Base-by-base conservation (phyloP, 2,797 vertebrate genomes). In the Phrynocephalus forsythii region DNA sequence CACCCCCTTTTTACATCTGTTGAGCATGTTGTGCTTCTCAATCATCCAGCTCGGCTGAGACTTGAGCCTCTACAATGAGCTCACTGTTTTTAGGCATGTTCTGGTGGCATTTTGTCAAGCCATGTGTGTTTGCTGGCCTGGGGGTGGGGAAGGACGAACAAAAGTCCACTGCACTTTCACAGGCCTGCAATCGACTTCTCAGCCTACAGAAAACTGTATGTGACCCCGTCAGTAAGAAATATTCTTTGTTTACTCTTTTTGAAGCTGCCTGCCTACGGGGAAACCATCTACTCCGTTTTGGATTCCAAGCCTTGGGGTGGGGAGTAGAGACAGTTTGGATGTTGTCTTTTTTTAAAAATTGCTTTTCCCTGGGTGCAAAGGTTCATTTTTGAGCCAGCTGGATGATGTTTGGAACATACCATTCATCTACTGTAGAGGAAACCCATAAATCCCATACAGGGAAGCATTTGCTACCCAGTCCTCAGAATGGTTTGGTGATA, bases 1-100 rank as follows among this genome's bases (percentile, higher is more conserved):
- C 67, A 28, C 38, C 5, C 86, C 93, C 93, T 94, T 94, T 94
- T 96, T 79, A 96, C 96, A 97, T 97, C 96, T 97, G 97, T 95
- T 94, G 95, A 95, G 93, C 96, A 96, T 95, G 95, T 96, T 97
- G 96, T 94, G 94, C 95, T 96, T 97, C 95, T 97, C 97, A 97
- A 93, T 97, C 95, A 96, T 95, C 92, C 93, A 91, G 5, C 91
- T 87, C 84, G 90, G 90, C 91, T 92, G 90, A 96, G 91, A 93
- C 93, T 91, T 89, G 83, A 91, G 93, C 86, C 44, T 84, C 95
- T 93, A 96, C 96, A 97, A 96, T 96, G 95, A 97, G 94, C 95
- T 96, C 95, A 96, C 95, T 97, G 96, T 97, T 94, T 95, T 93
- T 93, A 92, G 94, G 91, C 93, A 96, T 93, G 90, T 94, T 95